phyloP scores from a whole-genome alignment of 2,797 vertebrate genomes.

The Huso huso region DNA sequence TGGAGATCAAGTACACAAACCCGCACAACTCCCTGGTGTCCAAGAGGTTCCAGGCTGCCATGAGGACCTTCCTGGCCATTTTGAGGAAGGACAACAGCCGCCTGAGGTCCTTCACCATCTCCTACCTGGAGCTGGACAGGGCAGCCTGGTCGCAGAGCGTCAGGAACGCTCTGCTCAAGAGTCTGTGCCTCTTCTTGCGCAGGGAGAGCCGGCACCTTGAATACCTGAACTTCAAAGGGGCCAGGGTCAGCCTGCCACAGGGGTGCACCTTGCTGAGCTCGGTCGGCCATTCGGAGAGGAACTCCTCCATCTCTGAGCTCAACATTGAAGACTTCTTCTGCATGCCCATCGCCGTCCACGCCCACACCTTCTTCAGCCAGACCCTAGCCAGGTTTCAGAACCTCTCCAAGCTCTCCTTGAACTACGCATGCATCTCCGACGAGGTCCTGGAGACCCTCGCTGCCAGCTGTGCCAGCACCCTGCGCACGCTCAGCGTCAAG shows the following conservation, averaged over 20 bases:
- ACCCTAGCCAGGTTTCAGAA: constrained; percentile 37
- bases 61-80: constrained; percentile 42
- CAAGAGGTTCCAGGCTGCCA: constrained; percentile 42
- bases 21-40: constrained; percentile 36
- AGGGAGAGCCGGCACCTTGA: constrained; percentile 44
- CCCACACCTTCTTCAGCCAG: constrained; percentile 32
- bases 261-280: constrained; percentile 52
- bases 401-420: constrained; percentile 46
- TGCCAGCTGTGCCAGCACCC: constrained; percentile 29
- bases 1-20: constrained; percentile 50
- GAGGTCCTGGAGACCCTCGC: constrained; percentile 48
- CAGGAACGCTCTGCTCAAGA: constrained; percentile 37
- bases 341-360: constrained; percentile 32
- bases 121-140: constrained; percentile 46
- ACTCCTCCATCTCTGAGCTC: constrained; percentile 34
- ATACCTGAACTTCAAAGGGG: constrained; percentile 46
- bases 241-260: constrained; percentile 42
- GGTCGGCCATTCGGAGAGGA: constrained; percentile 35
- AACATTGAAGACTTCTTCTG: constrained; percentile 57
- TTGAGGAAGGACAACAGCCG: constrained; percentile 42
- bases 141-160: constrained; percentile 39
- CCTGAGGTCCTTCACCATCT: constrained; percentile 44
- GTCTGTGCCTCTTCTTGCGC: constrained; percentile 47
- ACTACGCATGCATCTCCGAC: constrained; percentile 58
- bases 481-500: constrained; percentile 49